Evolutionary conservation across 2,113 vertebrate genomes (phyloP).

Genomic region (Platycercus adscitus): DNA sequence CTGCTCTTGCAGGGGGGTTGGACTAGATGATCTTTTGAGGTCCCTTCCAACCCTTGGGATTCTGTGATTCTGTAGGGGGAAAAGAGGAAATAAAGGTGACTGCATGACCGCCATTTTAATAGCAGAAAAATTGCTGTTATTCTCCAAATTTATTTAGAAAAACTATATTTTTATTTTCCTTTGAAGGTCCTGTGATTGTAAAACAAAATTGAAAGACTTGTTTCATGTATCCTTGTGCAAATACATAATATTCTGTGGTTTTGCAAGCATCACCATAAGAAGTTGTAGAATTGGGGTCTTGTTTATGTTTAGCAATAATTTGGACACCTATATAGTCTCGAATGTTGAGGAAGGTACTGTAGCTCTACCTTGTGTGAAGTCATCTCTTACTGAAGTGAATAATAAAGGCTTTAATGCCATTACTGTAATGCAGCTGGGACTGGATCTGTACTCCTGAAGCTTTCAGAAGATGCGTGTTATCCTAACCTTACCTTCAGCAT

Average conservation of each 20-base stretch:
- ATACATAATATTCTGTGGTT: not conserved
- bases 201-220: not conserved
- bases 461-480: not conserved
- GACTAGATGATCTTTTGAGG: no score
- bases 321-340: fast-evolving
- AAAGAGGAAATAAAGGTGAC: not conserved
- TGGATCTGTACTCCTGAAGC: not conserved
- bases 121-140: not conserved
- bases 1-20: no score
- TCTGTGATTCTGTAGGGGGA: no score
- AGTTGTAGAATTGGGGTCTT: not conserved
- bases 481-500: not conserved
- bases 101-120: not conserved
- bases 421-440: not conserved
- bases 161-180: fast-evolving
- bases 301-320: not conserved
- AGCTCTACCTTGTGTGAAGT: not conserved
- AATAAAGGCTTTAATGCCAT: not conserved
- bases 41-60: no score
- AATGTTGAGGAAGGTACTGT: not conserved
- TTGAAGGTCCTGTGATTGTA: not conserved
- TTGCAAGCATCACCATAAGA: not conserved
- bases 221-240: not conserved
- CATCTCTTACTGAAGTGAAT: not conserved
- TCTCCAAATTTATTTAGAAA: not conserved